These are phyloP conservation scores for Macrotus californicus DNA, from an alignment of 2,113 vertebrate genomes.

Conservation along the genomic window DNA sequence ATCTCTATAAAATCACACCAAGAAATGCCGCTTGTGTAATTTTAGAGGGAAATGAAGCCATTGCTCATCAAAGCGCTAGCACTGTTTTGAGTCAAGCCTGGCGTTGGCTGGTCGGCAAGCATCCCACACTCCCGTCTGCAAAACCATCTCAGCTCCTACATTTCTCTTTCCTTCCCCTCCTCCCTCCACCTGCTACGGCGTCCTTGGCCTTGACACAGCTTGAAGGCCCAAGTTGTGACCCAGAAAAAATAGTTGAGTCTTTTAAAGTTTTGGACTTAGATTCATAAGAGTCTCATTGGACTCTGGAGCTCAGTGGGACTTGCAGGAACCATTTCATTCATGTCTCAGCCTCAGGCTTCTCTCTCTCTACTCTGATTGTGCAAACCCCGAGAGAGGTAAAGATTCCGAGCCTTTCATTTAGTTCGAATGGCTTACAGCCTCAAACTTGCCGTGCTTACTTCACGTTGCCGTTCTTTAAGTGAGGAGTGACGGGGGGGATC, in stretches of 20 bases:
- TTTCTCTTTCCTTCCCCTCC: background rate
- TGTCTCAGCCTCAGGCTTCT: background rate
- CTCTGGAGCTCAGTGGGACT: background rate
- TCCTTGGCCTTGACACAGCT: conserved; percentile 4
- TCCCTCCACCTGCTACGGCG: background rate
- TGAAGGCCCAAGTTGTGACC: conserved; percentile 14
- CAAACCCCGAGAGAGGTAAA: background rate
- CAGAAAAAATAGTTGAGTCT: background rate
- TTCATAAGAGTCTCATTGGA: background rate
- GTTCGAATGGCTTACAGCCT: background rate
- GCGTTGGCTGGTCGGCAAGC: conserved; percentile 25
- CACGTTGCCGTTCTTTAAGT: background rate
- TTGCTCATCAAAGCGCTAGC: conserved; percentile 56
- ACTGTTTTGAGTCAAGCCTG: conserved; percentile 37
- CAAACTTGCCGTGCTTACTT: background rate
- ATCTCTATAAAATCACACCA: conserved; percentile 42
- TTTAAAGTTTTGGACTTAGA: background rate
- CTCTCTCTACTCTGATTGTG: background rate
- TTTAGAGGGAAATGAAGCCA: conserved; percentile 65
- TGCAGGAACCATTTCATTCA: background rate
- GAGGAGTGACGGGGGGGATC: background rate
- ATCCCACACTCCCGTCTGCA: background rate
- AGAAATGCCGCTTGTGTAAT: conserved; percentile 54
- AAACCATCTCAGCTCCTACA: conserved; percentile 1
- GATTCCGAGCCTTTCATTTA: background rate